Base-by-base conservation (phyloP, 2,797 vertebrate genomes). In the Manis crassicaudata region DNA sequence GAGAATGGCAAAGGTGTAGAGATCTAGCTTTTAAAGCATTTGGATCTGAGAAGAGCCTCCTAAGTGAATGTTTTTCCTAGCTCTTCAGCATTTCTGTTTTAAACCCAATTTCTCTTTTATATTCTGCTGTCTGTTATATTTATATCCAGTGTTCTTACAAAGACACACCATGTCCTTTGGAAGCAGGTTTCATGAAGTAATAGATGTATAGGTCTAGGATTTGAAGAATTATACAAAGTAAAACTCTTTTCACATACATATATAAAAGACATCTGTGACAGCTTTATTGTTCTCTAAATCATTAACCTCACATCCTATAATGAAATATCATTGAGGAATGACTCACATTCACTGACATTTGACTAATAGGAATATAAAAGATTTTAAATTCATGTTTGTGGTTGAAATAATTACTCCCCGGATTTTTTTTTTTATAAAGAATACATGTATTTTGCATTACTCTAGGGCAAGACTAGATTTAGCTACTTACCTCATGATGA, bases 71-170 rank as follows among this genome's bases (percentile, higher is more conserved):
- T 95, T 96, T 95, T 93, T 86, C 65, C 80, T 96, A 92, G 96
- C 97, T 97, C 97, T 96, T 98, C 95, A 97, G 92, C 75, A 87
- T 97, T 97, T 97, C 97, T 96, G 94, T 97, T 98, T 98, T 97
- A 97, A 97, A 97, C 84, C 80, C 84, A 85, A 76, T 97, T 97
- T 97, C 95, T 98, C 96, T 96, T 98, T 97, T 98, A 97, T 97
- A 73, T 91, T 96, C 80, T 98, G 96, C 76, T 79, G 93, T 98
- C 93, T 97, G 89, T 98, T 98, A 76, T 97, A 97, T 98, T 98
- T 98, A 96, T 97, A 97, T 96, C 96, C 35, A 95, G 94, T 97
- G 92, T 97, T 81, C 96, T 98, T 98, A 97, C 97, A 98, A 97
- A 97, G 96, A 97, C 86, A 96, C 92, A 95, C 92, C 93, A 83